phyloP scores from a whole-genome alignment of 2,797 vertebrate species.

The Lindbergichthys nudifrons region DNA sequence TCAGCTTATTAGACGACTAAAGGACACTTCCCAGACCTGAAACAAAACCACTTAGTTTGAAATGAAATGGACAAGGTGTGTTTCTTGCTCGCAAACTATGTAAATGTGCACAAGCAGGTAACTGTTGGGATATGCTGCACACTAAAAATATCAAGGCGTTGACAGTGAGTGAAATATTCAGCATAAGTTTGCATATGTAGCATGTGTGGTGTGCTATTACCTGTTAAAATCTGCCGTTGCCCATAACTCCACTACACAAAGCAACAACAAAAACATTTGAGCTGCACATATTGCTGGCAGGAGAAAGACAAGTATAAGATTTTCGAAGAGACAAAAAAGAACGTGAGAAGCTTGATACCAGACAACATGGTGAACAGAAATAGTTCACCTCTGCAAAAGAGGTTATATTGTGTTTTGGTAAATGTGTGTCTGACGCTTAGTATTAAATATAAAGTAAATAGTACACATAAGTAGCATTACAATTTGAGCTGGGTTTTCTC shows the following conservation, averaged over 20 bases:
- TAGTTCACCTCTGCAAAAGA: background rate
- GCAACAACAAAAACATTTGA: slow-evolving; percentile 19
- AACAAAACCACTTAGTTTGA: slow-evolving; percentile 30
- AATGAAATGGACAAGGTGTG: slow-evolving; percentile 19
- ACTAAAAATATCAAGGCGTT: background rate
- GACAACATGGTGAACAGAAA: background rate
- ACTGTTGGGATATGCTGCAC: slow-evolving; percentile 2
- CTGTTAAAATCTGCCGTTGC: slow-evolving; percentile 10
- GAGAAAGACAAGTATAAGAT: slow-evolving; percentile 1
- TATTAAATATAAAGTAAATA: background rate
- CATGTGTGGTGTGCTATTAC: background rate
- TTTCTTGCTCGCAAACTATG: slow-evolving; percentile 22
- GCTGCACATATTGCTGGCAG: slow-evolving; percentile 1
- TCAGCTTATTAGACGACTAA: slow-evolving; percentile 35
- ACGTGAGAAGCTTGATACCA: background rate
- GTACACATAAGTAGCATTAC: background rate
- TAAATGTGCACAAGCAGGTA: background rate
- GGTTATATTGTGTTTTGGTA: background rate
- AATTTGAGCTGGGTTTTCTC: background rate
- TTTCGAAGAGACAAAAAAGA: slow-evolving; percentile 8
- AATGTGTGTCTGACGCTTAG: background rate
- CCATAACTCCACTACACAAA: slow-evolving; percentile 1
- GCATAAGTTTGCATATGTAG: slow-evolving; percentile 3
- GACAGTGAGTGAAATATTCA: slow-evolving; percentile 14
- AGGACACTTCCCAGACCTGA: slow-evolving; percentile 18